Evolutionary conservation across 2,888 invertebrate genomes (phyloP).

Genomic region (Abrostola tripartita): DNA sequence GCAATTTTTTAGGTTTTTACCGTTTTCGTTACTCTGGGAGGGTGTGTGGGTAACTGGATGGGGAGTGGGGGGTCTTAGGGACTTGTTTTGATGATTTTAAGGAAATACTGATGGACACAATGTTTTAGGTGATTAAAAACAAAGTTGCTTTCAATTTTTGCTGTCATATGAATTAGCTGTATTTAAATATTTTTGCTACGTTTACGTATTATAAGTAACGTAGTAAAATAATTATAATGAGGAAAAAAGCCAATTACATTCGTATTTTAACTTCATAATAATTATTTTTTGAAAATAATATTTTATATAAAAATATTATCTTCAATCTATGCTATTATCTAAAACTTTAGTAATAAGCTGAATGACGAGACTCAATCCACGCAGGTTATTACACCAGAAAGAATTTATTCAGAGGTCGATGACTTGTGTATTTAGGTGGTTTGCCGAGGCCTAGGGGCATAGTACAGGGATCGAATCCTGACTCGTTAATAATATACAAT

Average conservation of each 20-base stretch:
- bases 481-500: conserved; percentile 2
- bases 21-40: conserved; percentile 18
- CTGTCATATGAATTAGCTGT: not conserved
- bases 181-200: too few relatives aligned
- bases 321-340: not conserved
- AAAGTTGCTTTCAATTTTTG: not conserved
- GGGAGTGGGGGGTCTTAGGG: too few relatives aligned
- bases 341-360: not conserved
- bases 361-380: not conserved
- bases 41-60: not conserved
- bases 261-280: too few relatives aligned
- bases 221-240: too few relatives aligned
- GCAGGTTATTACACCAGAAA: conserved; percentile 11
- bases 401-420: conserved; percentile 25
- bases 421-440: conserved; percentile 29
- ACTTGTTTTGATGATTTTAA: conserved; percentile 1
- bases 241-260: too few relatives aligned
- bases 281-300: not conserved
- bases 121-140: not conserved
- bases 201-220: too few relatives aligned
- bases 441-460: conserved; percentile 11
- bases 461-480: conserved; percentile 9
- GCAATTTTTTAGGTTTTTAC: conserved; percentile 49
- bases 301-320: not conserved
- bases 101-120: not conserved